These are phyloP conservation scores for Carpatolechia fugitivella DNA, from an alignment of 2,888 invertebrate species.

Conservation along the genomic window DNA sequence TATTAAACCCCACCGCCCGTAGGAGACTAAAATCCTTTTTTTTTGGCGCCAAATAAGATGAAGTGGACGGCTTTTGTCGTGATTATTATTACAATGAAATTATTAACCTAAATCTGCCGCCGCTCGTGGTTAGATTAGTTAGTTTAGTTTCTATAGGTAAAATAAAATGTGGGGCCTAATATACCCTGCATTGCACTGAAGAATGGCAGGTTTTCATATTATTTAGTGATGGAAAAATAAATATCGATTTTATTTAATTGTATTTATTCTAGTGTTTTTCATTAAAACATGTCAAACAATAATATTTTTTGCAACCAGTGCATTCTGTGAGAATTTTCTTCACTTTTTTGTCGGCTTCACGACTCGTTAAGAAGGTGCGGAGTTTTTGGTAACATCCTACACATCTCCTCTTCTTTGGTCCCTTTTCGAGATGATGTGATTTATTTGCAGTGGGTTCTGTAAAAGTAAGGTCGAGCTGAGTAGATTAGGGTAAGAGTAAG, in stretches of 20 bases:
- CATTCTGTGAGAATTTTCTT: conserved; percentile 27
- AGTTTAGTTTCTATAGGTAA: conserved; percentile 14
- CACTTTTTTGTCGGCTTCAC: conserved; percentile 22
- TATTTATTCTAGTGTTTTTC: conserved; percentile 17
- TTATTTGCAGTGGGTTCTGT: too few species aligned
- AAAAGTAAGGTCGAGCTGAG: too few species aligned
- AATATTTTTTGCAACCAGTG: conserved; percentile 28
- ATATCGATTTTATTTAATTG: conserved; percentile 16
- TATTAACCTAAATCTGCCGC: conserved; percentile 14
- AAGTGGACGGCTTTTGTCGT: conserved; percentile 9
- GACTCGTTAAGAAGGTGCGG: conserved; percentile 15
- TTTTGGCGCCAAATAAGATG: conserved; percentile 17
- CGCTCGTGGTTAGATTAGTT: conserved; percentile 14
- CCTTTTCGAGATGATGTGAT: conserved; percentile 18
- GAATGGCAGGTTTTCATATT: conserved; percentile 17
- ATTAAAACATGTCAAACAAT: conserved; percentile 30
- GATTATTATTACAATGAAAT: conserved; percentile 17
- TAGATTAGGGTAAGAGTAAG: too few species aligned
- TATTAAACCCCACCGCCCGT: conserved; percentile 15
- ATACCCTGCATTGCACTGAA: conserved; percentile 22
- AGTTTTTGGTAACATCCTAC: conserved; percentile 20
- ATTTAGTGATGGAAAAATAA: conserved; percentile 20
- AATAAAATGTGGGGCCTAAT: conserved; percentile 20
- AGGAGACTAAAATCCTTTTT: conserved; percentile 19
- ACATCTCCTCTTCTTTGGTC: conserved; percentile 14